Percentiles rank a stretch among this genome's conserved stretches.
phyloP scores from a whole-genome alignment of 2,113 vertebrate genomes.

The Candoia aspera region DNA sequence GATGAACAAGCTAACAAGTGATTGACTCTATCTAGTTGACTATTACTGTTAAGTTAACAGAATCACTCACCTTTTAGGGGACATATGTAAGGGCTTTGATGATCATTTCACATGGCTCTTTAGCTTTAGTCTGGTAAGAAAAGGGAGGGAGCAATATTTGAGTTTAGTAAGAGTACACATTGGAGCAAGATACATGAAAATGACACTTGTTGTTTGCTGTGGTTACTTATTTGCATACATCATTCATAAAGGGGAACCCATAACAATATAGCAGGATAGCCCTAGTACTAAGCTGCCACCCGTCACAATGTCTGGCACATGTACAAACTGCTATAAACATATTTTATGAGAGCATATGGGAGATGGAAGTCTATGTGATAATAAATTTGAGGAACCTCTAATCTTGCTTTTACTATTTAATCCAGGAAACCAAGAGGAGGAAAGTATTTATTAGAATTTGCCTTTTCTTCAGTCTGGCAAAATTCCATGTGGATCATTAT shows the following conservation, averaged over 20 bases:
- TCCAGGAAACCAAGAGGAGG: slow-evolving; percentile 12
- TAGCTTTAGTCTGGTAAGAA: background rate
- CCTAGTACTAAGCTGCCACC: background rate
- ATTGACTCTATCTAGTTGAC: background rate
- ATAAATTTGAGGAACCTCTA: slow-evolving; percentile 52
- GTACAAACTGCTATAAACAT: background rate
- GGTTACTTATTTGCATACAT: background rate
- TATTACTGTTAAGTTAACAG: background rate
- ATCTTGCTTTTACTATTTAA: slow-evolving; percentile 10
- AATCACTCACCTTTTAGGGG: background rate
- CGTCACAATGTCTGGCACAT: slow-evolving; percentile 19
- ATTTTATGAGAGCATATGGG: slow-evolving; percentile 66
- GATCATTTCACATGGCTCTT: background rate
- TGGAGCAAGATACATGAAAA: background rate
- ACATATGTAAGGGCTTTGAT: background rate
- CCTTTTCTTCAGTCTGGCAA: slow-evolving; percentile 22
- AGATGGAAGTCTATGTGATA: slow-evolving; percentile 46
- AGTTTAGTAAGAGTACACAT: background rate
- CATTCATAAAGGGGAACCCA: background rate
- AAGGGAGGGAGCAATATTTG: background rate
- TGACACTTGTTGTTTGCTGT: background rate
- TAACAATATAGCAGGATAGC: slow-evolving; percentile 27
- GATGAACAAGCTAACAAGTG: background rate
- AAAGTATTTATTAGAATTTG: slow-evolving; percentile 21
- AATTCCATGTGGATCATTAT: slow-evolving; percentile 11